Base-by-base conservation (phyloP, 2,113 vertebrate species). In the Forbesichthys agassizii region DNA sequence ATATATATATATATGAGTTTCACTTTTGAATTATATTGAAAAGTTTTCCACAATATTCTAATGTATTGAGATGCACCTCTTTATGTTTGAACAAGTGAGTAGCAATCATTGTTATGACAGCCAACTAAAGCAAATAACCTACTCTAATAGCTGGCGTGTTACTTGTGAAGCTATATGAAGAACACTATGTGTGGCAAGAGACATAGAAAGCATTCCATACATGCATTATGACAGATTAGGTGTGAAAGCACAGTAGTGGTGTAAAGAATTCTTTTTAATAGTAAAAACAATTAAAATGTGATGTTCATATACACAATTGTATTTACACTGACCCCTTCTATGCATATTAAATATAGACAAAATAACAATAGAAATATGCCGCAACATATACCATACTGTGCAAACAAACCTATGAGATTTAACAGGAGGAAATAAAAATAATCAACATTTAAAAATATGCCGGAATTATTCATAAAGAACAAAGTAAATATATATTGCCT, bases 241-340 rank as follows among this genome's bases (percentile, higher is more conserved):
- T 4, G n/a, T 11, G 33, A 54, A 0, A 69, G 33, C 3, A 3
- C 0, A 68, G 20, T 2, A 3, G 33, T 10, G 48, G 46, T 16
- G 13, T 12, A 18, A 27, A 27, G 27, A 2, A 27, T 27, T 27
- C 27, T 61, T 5, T 33, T 57, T 12, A 1, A 65, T 2, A 27
- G 27, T 2, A 27, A 27, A 27, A 27, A 27, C 27, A 27, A 27
- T 27, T 3, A 27, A 27, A 27, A 20, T 62, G 57, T 60, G 58
- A 81, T 78, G 84, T 82, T 70, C 84, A 77, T 81, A 78, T 82
- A 79, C 79, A 80, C 55, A 85, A 52, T 77, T 92, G 92, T 92
- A 92, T 92, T 92, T 92, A 90, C 88, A 91, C 73, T 85, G 81
- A 90, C 85, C 89, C 70, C 72, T 85, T 67, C 71, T 85, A 85